Evolutionary conservation across 2,797 vertebrate species (phyloP).

Genomic region (Mus caroli): DNA sequence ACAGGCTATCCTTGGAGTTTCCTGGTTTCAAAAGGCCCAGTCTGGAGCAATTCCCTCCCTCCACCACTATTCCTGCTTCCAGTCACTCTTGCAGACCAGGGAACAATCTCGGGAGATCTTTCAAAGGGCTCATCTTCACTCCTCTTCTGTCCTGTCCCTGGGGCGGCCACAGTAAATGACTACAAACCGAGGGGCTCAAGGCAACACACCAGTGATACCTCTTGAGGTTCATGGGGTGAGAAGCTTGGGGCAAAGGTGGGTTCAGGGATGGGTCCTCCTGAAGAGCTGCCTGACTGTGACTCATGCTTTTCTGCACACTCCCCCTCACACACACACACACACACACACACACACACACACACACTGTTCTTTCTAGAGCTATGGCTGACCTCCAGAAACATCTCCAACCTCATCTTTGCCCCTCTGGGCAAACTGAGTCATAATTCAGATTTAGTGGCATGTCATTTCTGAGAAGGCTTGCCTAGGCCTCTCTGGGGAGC

Average conservation of each 20-base stretch:
- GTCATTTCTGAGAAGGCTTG: background rate
- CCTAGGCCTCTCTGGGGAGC: background rate
- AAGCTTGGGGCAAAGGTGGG: background rate
- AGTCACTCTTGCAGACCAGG: constrained; percentile 15
- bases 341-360: too few relatives aligned
- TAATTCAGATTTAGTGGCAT: background rate
- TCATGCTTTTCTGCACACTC: background rate
- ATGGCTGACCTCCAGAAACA: background rate
- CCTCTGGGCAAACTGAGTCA: background rate
- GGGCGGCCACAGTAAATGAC: background rate
- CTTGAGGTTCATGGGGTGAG: background rate
- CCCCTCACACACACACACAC: background rate
- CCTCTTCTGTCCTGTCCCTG: background rate
- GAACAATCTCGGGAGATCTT: constrained; percentile 63
- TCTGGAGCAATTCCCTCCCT: background rate
- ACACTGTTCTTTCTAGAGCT: background rate
- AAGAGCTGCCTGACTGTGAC: background rate
- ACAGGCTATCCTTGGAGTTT: background rate
- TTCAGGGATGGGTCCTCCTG: too few relatives aligned
- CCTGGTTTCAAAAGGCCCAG: background rate
- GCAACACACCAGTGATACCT: background rate
- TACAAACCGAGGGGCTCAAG: background rate
- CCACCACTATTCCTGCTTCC: background rate
- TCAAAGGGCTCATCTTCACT: constrained; percentile 43
- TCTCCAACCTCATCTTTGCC: background rate